Evolutionary conservation across 1,140 invertebrate genomes (phyloP).

Genomic region (Lineus longissimus): DNA sequence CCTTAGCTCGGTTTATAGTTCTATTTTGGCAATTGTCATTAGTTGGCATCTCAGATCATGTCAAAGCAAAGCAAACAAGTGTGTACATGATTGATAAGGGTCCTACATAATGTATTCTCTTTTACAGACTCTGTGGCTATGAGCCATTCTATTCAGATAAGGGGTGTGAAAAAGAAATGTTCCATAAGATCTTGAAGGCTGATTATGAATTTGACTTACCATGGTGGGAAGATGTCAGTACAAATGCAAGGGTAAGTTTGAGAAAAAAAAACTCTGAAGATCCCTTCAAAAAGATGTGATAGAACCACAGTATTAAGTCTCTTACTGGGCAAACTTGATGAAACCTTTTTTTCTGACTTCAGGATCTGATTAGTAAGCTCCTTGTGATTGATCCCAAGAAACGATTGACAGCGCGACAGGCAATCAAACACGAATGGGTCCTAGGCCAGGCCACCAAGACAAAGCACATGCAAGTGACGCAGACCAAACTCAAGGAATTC

Average conservation of each 20-base stretch:
- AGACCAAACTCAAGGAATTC: constrained; percentile 37
- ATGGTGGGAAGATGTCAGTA: constrained; percentile 57
- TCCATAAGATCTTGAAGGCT: constrained; percentile 48
- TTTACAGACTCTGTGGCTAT: constrained; percentile 54
- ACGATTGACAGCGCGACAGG: constrained; percentile 29
- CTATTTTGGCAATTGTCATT: no score
- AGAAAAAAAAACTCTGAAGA: no score
- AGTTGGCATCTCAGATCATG: no score
- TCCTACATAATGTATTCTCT: background rate
- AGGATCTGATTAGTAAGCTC: constrained; percentile 38
- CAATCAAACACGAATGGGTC: constrained; percentile 38
- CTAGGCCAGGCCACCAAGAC: constrained; percentile 24
- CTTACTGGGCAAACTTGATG: no score
- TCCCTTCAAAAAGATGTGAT: no score
- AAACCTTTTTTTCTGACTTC: background rate
- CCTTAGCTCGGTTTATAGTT: no score
- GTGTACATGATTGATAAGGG: no score
- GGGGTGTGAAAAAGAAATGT: constrained; percentile 46
- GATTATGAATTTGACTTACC: constrained; percentile 53
- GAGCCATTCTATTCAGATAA: constrained; percentile 55
- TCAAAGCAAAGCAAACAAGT: no score
- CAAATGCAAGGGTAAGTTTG: constrained; percentile 52
- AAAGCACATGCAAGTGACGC: constrained; percentile 24
- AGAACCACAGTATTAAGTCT: no score
- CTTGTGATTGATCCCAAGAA: constrained; percentile 35